Evolutionary conservation across 2,797 vertebrate species (phyloP).

Genomic region (Eidolon dupreanum): DNA sequence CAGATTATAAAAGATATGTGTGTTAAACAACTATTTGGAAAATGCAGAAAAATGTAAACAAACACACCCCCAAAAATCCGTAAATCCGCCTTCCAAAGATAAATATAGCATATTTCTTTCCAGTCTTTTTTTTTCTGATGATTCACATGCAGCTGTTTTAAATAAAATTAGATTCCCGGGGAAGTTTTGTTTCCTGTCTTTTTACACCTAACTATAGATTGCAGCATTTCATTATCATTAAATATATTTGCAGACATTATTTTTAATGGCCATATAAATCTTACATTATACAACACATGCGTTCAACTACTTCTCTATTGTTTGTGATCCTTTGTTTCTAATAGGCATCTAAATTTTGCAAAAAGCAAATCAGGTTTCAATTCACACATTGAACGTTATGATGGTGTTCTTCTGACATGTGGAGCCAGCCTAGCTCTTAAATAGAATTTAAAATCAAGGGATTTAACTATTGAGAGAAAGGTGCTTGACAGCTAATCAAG

Average conservation of each 20-base stretch:
- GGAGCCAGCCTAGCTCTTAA: slow-evolving; percentile 51
- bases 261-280: slow-evolving; percentile 1
- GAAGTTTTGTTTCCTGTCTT: neutral
- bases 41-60: neutral
- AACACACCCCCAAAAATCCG: neutral
- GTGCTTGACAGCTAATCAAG: slow-evolving; percentile 43
- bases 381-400: neutral
- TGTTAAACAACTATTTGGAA: neutral
- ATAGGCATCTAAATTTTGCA: slow-evolving; percentile 28
- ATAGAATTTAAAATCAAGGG: slow-evolving; percentile 64
- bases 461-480: slow-evolving; percentile 56
- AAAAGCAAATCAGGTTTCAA: slow-evolving; percentile 28
- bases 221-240: neutral
- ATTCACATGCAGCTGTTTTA: neutral
- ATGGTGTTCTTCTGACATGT: slow-evolving; percentile 53
- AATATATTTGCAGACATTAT: neutral
- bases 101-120: neutral
- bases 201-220: neutral
- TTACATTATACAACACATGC: neutral
- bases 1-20: neutral
- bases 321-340: neutral
- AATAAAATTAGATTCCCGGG: slow-evolving; percentile 26
- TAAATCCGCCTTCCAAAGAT: neutral
- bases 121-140: neutral
- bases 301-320: neutral